Evolutionary conservation across 2,888 invertebrate genomes (phyloP), one percentile per base, ranked within the genome.

Genomic region (Athalia cordata): DNA sequence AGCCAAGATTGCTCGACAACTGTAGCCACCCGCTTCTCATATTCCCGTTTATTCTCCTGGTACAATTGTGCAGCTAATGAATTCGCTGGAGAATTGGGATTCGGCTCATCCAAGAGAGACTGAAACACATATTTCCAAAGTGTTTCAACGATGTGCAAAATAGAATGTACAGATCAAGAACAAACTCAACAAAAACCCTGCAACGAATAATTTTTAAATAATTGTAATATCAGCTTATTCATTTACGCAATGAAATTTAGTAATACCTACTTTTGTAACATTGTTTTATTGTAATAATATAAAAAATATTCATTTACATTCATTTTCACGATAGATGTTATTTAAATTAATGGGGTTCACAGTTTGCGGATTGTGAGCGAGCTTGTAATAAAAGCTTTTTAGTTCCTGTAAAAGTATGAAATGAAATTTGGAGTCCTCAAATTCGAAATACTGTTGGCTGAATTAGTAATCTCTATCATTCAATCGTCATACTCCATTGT

Each of bases 71-170:
- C 94, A 52, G 94, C 94, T 82, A 93, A 88, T 82, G 93, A 93
- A 88, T 94, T 94, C 61, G 94, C 94, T 70, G 94, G 94, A 68
- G 93, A 93, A 89, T 94, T 94, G 77, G 94, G 94, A 89, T 94
- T 94, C 57, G 94, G 94, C 87, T 94, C 94, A 86, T 94, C 94
- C 85, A 94, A 90, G 84, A 94, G 90, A 50, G 94, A 94, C 93
- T 94, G 92, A 78, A 90, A 90, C 55, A 70, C 55, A 70, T 43
- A 70, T 9, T 70, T 43, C 8, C 50, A 15, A 57, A 4, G 3
- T 70, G 43, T 43, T 57, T 70, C 11, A 45, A 67, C 29, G n/a
- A 57, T 57, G 43, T 70, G 55, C 57, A 43, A 57, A 55, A 59
- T 9, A 70, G 43, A 55, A 50, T 11, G 29, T 45, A 45, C 55